phyloP scores from a whole-genome alignment of 2,797 vertebrate genomes.

The Labeo calbasu region DNA sequence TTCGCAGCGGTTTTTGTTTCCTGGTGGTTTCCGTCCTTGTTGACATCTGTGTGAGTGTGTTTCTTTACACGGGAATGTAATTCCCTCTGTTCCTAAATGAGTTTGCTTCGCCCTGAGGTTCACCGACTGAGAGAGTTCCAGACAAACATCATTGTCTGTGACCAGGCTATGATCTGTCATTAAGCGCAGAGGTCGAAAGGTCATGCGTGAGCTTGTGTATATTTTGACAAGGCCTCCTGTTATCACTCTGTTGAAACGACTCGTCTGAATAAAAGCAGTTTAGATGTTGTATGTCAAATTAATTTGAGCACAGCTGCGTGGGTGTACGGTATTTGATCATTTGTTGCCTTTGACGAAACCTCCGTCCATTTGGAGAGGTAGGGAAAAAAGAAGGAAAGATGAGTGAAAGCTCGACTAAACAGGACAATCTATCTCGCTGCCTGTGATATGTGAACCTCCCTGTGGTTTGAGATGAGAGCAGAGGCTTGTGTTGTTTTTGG shows the following conservation, averaged over 20 bases:
- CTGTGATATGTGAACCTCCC: conserved; percentile 47
- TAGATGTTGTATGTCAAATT: conserved; percentile 17
- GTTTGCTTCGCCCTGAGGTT: conserved; percentile 26
- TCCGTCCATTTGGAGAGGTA: conserved; percentile 3
- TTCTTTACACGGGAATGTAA: conserved; percentile 17
- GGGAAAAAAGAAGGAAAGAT: conserved; percentile 34
- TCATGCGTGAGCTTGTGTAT: conserved; percentile 32
- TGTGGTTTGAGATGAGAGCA: conserved; percentile 54
- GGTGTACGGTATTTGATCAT: conserved; percentile 31
- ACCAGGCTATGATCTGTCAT: conserved; percentile 26
- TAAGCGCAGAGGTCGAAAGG: conserved; percentile 19
- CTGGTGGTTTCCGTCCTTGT: conserved; percentile 32
- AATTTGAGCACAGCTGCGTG: conserved; percentile 34
- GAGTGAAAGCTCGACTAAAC: conserved; percentile 45
- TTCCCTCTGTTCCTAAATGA: conserved; percentile 35
- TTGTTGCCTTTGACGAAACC: conserved; percentile 25
- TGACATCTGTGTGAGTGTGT: conserved; percentile 36
- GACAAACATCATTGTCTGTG: conserved; percentile 36
- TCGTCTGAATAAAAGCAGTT: conserved; percentile 18
- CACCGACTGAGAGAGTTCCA: conserved; percentile 10
- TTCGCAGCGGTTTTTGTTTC: conserved; percentile 36
- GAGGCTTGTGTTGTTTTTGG: conserved; percentile 53
- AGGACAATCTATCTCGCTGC: conserved; percentile 36
- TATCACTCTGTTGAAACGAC: conserved; percentile 2
- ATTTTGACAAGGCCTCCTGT: conserved; percentile 39